Base-by-base conservation (phyloP, 2,113 vertebrate genomes). In the Acrocephalus kingi region DNA sequence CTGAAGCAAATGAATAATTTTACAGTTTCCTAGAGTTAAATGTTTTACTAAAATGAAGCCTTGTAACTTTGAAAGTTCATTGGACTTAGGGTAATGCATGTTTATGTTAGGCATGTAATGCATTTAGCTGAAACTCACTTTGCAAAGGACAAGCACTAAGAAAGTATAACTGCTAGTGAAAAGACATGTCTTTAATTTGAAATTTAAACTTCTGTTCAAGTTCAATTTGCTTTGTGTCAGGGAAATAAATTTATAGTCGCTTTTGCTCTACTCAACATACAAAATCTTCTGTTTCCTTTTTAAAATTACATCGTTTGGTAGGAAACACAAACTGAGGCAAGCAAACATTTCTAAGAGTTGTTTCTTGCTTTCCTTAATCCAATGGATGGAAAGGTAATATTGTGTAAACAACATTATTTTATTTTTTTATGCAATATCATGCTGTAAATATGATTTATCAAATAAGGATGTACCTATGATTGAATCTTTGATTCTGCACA, bases 351-450 rank as follows among this genome's bases (percentile, higher is more conserved):
- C 97, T 97, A 68, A 97, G 94, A 97, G 94, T 96, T 98, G 97
- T 98, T 98, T 98, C 98, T 98, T 98, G 98, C 98, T 97, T 97
- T 98, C 98, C 98, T 98, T 98, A 98, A 98, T 98, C 98, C 98
- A 98, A 98, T 98, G 98, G 97, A 98, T 98, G 97, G 97, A 98
- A 97, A 98, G 98, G 97, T 98, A 98, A 98, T 98, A 98, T 97
- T 97, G 96, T 98, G 97, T 98, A 98, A 96, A 97, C 96, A 97
- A 98, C 98, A 97, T 98, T 98, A 98, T 98, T 98, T 98, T 98
- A 98, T 98, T 98, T 98, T 98, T 98, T 98, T 98, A 98, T 98
- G 98, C 98, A 97, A 98, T 98, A 98, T 98, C 97, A 97, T 98
- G 97, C 98, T 98, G 98, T 98, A 98, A 98, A 98, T 98, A 98